Percentiles rank a stretch among this genome's conserved stretches.
These are phyloP conservation scores for Darevskia mixta DNA, from an alignment of 2,797 vertebrate species.

Conservation along the genomic window DNA sequence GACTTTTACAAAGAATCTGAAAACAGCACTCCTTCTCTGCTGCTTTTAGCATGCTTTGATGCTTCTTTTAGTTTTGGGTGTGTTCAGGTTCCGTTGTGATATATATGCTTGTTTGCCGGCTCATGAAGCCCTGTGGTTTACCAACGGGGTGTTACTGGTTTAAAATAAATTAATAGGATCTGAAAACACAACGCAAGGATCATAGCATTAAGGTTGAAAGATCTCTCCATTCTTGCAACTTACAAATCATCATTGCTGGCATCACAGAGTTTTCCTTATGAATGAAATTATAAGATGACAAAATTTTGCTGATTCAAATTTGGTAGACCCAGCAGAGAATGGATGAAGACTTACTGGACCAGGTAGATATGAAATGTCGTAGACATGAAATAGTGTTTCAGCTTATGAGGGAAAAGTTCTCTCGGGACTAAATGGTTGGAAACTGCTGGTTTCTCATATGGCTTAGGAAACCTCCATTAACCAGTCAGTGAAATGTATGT, in stretches of 20 bases:
- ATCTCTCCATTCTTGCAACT: constrained; percentile 57
- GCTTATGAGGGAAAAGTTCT: constrained; percentile 40
- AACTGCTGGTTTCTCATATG: not conserved
- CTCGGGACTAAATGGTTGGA: not conserved
- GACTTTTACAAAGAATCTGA: not conserved
- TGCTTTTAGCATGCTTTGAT: not conserved
- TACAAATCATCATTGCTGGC: too few relatives aligned
- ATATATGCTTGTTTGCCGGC: not conserved
- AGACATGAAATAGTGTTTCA: constrained; percentile 32
- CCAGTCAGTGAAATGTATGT: constrained; percentile 58
- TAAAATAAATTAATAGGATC: not conserved
- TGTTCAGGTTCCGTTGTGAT: not conserved
- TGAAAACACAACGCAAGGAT: not conserved
- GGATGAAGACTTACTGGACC: too few relatives aligned
- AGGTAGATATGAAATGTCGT: not conserved
- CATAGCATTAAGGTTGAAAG: constrained; percentile 27
- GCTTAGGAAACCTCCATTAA: constrained; percentile 33
- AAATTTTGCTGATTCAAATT: not conserved
- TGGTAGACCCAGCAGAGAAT: constrained; percentile 2
- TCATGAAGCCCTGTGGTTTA: not conserved
- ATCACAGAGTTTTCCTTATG: not conserved
- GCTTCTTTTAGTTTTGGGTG: not conserved
- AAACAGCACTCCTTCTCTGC: not conserved
- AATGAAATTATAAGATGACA: constrained; percentile 48
- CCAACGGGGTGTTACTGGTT: not conserved